Base-by-base conservation (phyloP, 1,140 invertebrate species). In the Halyomorpha halys region DNA sequence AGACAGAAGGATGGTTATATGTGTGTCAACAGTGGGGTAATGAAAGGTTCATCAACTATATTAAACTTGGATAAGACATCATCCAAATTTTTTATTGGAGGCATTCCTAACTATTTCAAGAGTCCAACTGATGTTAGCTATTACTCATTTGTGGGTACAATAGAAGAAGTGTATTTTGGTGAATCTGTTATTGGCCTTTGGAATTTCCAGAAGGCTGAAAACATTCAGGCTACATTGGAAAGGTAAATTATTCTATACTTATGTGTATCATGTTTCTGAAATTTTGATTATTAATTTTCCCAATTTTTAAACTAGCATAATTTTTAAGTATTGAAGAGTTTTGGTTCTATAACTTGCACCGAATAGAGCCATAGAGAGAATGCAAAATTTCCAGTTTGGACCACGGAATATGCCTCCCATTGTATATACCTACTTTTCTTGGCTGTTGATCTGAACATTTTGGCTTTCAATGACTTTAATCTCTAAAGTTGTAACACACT, bases 31-130 rank as follows among this genome's bases (percentile, higher is more conserved):
- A 82, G 86, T 34, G 78, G 80, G 15, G 79, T 81, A n/a, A 65
- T 87, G 1, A 78, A 82, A 0, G 90, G 91, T 3, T 72, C 76
- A 6, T 77, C 85, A 67, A 87, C 87, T 3, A 87, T 95, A 15
- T 87, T 97, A 68, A 92, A 96, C 75, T 78, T 97, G 16, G 88
- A 94, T 71, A 80, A 82, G 61, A 82, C 92, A 34, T 81, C 87
- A 62, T 91, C 92, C 2, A 91, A 88, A 72, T 76, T 98, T 13
- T 97, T 90, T 74, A 85, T 97, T 2, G 96, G 95, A 25, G 93
- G 94, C 3, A 86, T 90, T 66, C 90, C 91, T 0, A 75, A 78
- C 3, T 80, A 79, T 3, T 85, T 83, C 66, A 80, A 83, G 53
- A 80, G 89, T 3, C 89, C 88, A 64, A 74, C 81, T 4, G 79